Evolutionary conservation across 1,140 invertebrate genomes (phyloP).

Genomic region (Papilio polyxenes): DNA sequence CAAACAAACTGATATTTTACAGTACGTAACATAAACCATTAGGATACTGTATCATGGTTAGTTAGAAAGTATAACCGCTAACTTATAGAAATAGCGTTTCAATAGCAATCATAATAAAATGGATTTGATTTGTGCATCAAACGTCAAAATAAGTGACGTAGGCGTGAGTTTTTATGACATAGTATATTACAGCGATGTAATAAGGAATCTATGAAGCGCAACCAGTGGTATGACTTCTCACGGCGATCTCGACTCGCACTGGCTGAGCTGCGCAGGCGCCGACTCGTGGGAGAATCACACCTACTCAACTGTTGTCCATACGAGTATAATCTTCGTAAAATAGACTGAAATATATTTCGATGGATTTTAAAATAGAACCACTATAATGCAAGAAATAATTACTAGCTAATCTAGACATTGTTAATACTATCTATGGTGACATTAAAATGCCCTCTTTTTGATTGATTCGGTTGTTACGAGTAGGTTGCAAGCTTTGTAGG

Average conservation of each 20-base stretch:
- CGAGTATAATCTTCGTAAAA: neutral
- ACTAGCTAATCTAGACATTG: too few relatives aligned
- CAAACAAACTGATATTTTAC: too few relatives aligned
- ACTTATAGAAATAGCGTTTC: too few relatives aligned
- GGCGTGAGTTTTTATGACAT: conserved; percentile 18
- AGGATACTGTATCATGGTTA: too few relatives aligned
- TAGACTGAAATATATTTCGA: neutral
- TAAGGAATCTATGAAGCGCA: conserved; percentile 62
- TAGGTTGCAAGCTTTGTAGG: neutral
- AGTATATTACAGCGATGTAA: conserved; percentile 40
- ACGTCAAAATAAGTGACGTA: conserved; percentile 20
- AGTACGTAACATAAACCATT: too few relatives aligned
- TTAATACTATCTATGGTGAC: too few relatives aligned
- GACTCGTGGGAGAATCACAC: conserved; percentile 47
- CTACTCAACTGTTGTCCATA: neutral
- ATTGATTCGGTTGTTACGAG: neutral
- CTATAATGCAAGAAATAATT: neutral
- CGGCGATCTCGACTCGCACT: conserved; percentile 59
- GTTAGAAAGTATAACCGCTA: too few relatives aligned
- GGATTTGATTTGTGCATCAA: neutral
- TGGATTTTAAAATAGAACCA: neutral
- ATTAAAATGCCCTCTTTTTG: too few relatives aligned
- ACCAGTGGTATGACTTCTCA: conserved; percentile 68
- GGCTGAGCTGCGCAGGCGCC: conserved; percentile 46
- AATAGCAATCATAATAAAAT: neutral